A percentile compares a stretch with the other conserved stretches of the same genome.
Conservation (phyloP, 2,888 invertebrate genomes). For the Elmis aenea region DNA sequence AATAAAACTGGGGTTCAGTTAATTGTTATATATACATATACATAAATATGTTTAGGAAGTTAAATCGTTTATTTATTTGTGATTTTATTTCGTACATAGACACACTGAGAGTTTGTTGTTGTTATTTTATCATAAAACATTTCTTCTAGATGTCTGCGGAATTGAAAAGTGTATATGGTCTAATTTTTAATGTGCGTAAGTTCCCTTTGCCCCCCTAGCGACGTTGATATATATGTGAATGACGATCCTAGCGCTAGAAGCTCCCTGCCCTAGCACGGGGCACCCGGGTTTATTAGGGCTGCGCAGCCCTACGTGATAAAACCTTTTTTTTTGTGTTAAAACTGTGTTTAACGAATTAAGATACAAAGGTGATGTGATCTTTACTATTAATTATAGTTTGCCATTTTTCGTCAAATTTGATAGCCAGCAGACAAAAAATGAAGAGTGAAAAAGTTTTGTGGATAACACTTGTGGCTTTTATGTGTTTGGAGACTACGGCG, state of each 20-base stretch:
- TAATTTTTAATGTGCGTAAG: too few species aligned
- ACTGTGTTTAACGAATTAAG: slow-evolving; percentile 9
- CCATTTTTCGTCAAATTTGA: not conserved
- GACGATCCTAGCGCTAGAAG: slow-evolving; percentile 21
- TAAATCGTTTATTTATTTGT: too few species aligned
- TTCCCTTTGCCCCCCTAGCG: slow-evolving; percentile 22
- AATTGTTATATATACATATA: too few species aligned
- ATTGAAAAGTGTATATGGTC: too few species aligned
- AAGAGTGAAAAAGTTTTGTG: slow-evolving; percentile 18
- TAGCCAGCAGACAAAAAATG: slow-evolving; percentile 13
- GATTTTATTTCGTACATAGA: too few species aligned
- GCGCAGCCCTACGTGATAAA: slow-evolving; percentile 19
- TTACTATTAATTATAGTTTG: slow-evolving; percentile 1
- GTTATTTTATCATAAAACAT: too few species aligned
- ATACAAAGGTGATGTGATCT: slow-evolving; percentile 1
- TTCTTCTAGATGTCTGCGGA: too few species aligned
- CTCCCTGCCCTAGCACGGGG: slow-evolving; percentile 34
- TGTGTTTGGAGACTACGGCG: slow-evolving; percentile 26
- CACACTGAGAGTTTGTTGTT: too few species aligned
- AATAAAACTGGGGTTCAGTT: too few species aligned
- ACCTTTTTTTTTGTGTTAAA: slow-evolving; percentile 13
- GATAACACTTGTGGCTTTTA: slow-evolving; percentile 29
- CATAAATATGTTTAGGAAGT: too few species aligned
- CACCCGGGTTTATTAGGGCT: slow-evolving; percentile 28
- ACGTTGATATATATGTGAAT: slow-evolving; percentile 23